Base-by-base conservation (phyloP, 2,797 vertebrate species). In the Stomatorhinus walkeri region DNA sequence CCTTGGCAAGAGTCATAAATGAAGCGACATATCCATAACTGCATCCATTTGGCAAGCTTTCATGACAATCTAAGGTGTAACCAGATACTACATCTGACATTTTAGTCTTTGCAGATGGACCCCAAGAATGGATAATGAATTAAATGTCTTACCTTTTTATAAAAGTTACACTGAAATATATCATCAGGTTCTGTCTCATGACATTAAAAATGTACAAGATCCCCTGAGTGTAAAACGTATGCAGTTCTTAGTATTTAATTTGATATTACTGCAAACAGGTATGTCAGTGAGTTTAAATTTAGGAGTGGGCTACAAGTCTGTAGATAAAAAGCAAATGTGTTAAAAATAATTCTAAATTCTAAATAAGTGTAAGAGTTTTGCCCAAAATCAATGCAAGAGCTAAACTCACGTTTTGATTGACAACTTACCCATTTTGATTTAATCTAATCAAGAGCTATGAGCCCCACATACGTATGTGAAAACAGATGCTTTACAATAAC, bases 1-100 rank as follows among this genome's bases (percentile, higher is more conserved):
- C 95, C 94, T 95, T 95, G 91, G 89, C 88, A 52, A 68, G 8
- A 36, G 59, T 54, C 36, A 85, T 89, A 68, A 85, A 51, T 48
- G 85, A 84, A 46, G 87, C 90, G 90, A 92, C 90, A 90, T 88
- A 92, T 88, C 90, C 24, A 36, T 2, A 36, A 89, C 87, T 36
- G 87, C n/a, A 43, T 51, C 91, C 93, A 90, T 90, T 56, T 81
- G 87, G 84, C 90, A 91, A 92, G 89, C 90, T 92, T 90, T 59
- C 86, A 72, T 91, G 81, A n/a, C 72, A 64, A 88, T 14, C 9
- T 6, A 89, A 61, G n/a, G 51, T 83, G 89, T 19, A 79, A 40
- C 48, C 83, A 88, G 46, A 68, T 19, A 52, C 88, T 64, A 52
- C 52, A 88, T 88, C 64, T 90, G 89, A 88, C 88, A 83, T 88